These are phyloP conservation scores for Lypha dubia DNA, from an alignment of 2,888 invertebrate genomes.

Conservation along the genomic window DNA sequence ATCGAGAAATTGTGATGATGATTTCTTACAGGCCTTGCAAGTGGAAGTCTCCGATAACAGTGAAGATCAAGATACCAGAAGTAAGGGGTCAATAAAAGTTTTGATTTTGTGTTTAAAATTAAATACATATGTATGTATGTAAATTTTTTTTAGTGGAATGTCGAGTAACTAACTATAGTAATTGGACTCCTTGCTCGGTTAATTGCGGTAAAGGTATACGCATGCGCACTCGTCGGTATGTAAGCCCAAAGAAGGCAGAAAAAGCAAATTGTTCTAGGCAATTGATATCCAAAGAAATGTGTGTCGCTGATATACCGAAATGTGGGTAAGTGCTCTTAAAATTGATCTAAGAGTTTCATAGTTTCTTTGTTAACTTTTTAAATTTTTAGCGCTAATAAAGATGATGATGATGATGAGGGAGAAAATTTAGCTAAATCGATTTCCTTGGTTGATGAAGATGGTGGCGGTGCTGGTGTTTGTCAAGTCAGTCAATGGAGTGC, in stretches of 20 bases:
- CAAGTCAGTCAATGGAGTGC: slow-evolving; percentile 81
- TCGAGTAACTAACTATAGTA: slow-evolving; percentile 88
- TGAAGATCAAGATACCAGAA: slow-evolving; percentile 86
- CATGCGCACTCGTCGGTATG: slow-evolving; percentile 90
- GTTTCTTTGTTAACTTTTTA: too few relatives aligned
- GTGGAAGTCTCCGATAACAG: slow-evolving; percentile 88
- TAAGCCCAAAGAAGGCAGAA: slow-evolving; percentile 88
- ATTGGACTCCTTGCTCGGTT: slow-evolving; percentile 92
- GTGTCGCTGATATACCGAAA: slow-evolving; percentile 89
- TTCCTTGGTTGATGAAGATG: slow-evolving; percentile 79
- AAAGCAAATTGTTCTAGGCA: slow-evolving; percentile 89
- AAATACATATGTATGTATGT: too few relatives aligned
- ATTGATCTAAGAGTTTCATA: neutral
- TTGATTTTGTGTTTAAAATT: neutral
- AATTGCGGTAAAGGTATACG: slow-evolving; percentile 94
- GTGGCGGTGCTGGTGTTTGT: slow-evolving; percentile 82
- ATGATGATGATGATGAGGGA: slow-evolving; percentile 83
- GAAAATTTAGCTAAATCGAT: slow-evolving; percentile 81
- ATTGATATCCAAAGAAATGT: slow-evolving; percentile 95
- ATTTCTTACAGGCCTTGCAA: slow-evolving; percentile 85
- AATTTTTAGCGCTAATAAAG: slow-evolving; percentile 57
- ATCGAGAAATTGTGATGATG: slow-evolving; percentile 89
- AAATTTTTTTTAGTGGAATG: slow-evolving; percentile 90
- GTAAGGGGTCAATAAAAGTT: slow-evolving; percentile 84
- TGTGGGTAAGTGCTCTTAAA: slow-evolving; percentile 86